Base-by-base conservation (phyloP, 2,797 vertebrate genomes). In the Muscicapa striata region DNA sequence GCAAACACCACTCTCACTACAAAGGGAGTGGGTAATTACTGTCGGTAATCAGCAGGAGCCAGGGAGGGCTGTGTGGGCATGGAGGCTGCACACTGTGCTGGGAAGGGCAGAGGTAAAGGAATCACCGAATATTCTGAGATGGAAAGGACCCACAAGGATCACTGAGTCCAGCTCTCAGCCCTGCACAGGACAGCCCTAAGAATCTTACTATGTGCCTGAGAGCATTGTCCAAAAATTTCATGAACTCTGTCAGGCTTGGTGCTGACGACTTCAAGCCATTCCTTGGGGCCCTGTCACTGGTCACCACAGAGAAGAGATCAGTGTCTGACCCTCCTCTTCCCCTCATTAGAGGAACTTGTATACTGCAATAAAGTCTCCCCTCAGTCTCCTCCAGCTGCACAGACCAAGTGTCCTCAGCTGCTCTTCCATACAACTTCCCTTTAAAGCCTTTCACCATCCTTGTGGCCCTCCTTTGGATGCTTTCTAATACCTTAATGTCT, bases 31-130 rank as follows among this genome's bases (percentile, higher is more conserved):
- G 51, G 74, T 11, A 30, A 46, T 15, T 4, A 13, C 18, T 46
- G 30, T 11, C 0, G 0, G n/a, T 27, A 51, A 40, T 57, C 54
- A 26, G 40, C 21, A 52, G 80, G 51, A 72, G 24, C 38, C 0
- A 0, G 64, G 38, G 18, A 72, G 51, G 45, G 38, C 51, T 46
- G n/a, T 46, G n/a, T 19, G 51, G n/a, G 58, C 24, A 16, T 6
- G 36, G 62, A 48, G 54, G 6, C 54, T 87, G 52, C 29, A 30
- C 29, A 3, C 43, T 49, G 15, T 68, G 48, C 13, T 55, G 78
- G n/a, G 14, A 63, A 22, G 57, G 23, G 20, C 23, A 49, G 20
- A 62, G 16, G 43, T 15, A 36, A 51, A 38, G 57, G 10, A 45
- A 76, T n/a, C 57, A 30, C 27, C 18, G n/a, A 45, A 26, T 38